These are phyloP conservation scores for Thunnus albacares DNA, from an alignment of 2,797 vertebrate species.

Conservation along the genomic window DNA sequence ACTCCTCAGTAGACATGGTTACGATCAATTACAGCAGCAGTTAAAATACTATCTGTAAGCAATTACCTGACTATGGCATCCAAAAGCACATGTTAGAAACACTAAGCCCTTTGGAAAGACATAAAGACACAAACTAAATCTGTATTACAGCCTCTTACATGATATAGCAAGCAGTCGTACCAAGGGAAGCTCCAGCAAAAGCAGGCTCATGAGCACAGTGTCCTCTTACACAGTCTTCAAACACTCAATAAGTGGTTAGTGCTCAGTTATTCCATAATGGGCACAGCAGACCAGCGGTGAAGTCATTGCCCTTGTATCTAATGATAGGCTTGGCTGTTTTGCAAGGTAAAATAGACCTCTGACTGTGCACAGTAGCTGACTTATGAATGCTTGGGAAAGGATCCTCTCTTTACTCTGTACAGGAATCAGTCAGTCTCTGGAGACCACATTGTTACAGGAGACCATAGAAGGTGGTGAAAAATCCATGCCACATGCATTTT, in stretches of 20 bases:
- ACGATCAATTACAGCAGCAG: too few relatives aligned
- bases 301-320: slow-evolving; percentile 68
- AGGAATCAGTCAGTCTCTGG: slow-evolving; percentile 45
- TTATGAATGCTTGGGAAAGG: slow-evolving; percentile 39
- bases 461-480: slow-evolving; percentile 37
- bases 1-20: not conserved
- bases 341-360: slow-evolving; percentile 63
- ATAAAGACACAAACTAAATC: slow-evolving; percentile 3
- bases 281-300: slow-evolving; percentile 64
- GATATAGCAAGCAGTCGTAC: slow-evolving; percentile 2
- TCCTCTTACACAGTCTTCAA: slow-evolving; percentile 52
- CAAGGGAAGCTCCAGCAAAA: slow-evolving; percentile 3
- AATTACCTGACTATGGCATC: not conserved
- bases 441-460: slow-evolving; percentile 39
- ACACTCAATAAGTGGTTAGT: slow-evolving; percentile 55
- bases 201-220: slow-evolving; percentile 40
- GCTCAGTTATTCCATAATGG: slow-evolving; percentile 71
- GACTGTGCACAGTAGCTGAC: slow-evolving; percentile 54
- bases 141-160: slow-evolving; percentile 21
- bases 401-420: slow-evolving; percentile 47
- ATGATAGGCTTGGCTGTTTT: slow-evolving; percentile 67
- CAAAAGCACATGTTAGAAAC: not conserved
- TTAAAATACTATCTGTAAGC: not conserved
- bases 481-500: slow-evolving; percentile 61
- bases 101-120: not conserved